Evolutionary conservation across 2,113 vertebrate species (phyloP).

Genomic region (Malurus elegans): DNA sequence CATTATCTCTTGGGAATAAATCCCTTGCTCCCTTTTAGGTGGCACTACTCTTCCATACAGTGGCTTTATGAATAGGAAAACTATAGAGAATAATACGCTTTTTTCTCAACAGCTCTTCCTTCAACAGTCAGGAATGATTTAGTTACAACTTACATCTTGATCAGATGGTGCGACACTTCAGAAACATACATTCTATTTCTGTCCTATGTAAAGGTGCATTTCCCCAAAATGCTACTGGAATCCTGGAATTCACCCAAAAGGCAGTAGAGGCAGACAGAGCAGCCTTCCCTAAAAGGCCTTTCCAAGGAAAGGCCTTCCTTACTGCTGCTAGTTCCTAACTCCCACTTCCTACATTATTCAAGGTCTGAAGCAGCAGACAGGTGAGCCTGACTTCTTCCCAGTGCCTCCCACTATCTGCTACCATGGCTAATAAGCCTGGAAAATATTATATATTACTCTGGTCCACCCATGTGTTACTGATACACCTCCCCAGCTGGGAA

Average conservation of each 20-base stretch:
- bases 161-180: background rate
- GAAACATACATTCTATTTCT: background rate
- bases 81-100: background rate
- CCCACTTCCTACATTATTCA: background rate
- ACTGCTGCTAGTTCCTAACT: background rate
- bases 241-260: background rate
- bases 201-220: background rate
- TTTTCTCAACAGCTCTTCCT: background rate
- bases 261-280: background rate
- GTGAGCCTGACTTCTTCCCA: background rate
- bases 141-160: background rate
- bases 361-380: background rate
- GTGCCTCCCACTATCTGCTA: background rate
- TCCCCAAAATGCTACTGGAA: background rate
- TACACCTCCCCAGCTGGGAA: background rate
- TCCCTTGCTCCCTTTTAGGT: background rate
- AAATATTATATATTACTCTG: background rate
- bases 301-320: rapidly evolving
- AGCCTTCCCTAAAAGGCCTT: background rate
- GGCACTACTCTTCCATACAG: background rate
- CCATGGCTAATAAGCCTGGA: background rate
- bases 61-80: background rate
- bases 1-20: background rate
- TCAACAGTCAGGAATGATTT: background rate
- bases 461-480: background rate